phyloP scores from a whole-genome alignment of 2,888 invertebrate genomes.

The Andrena minutula region DNA sequence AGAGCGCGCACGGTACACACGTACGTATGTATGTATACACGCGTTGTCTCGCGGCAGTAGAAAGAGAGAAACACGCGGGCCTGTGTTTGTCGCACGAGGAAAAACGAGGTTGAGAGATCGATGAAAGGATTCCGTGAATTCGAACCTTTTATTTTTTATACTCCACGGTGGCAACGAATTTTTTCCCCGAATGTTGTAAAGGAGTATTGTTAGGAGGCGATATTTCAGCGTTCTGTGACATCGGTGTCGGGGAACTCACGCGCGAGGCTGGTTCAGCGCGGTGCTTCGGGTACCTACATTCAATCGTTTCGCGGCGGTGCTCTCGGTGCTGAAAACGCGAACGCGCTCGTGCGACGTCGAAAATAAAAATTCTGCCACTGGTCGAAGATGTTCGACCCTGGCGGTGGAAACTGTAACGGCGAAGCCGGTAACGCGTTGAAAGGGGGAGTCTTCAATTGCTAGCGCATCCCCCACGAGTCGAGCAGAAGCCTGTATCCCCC shows the following conservation, averaged over 20 bases:
- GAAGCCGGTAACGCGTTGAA: background rate
- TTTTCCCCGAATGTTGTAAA: slow-evolving; percentile 37
- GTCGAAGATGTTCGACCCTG: background rate
- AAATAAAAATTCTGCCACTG: background rate
- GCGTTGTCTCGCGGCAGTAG: background rate
- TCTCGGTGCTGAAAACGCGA: background rate
- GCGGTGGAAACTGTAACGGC: background rate
- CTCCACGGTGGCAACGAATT: slow-evolving; percentile 16
- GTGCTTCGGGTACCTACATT: slow-evolving; percentile 29
- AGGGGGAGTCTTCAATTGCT: background rate
- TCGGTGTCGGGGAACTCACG: background rate
- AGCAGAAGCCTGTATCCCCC: slow-evolving; percentile 12
- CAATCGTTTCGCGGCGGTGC: background rate
- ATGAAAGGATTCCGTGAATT: slow-evolving; percentile 60
- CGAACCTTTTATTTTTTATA: slow-evolving; percentile 28
- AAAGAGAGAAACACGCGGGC: slow-evolving; percentile 14
- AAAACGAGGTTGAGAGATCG: slow-evolving; percentile 39
- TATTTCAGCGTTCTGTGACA: slow-evolving; percentile 18
- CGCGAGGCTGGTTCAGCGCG: slow-evolving; percentile 10
- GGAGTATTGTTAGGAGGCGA: slow-evolving; percentile 4
- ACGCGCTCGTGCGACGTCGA: slow-evolving; percentile 1
- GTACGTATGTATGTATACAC: background rate
- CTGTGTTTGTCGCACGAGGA: slow-evolving; percentile 48
- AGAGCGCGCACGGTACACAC: too few relatives aligned
- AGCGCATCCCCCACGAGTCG: background rate